phyloP scores from a whole-genome alignment of 2,888 invertebrate genomes.

The Apamea crenata region DNA sequence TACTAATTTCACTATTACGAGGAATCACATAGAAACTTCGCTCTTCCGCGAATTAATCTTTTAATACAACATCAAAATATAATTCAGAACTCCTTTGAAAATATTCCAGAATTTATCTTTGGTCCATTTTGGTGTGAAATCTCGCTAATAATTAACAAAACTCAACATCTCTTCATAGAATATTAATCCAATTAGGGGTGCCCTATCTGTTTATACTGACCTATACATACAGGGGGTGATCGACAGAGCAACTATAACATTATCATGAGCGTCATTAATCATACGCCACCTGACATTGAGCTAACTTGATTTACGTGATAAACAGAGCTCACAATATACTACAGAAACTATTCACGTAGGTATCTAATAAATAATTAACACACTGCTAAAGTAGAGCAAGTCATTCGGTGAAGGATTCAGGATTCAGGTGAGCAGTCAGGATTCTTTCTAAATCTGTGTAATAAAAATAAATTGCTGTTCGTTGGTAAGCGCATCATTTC shows the following conservation, averaged over 20 bases:
- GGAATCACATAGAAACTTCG: neutral
- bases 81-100: constrained; percentile 2
- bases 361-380: constrained; percentile 22
- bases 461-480: neutral
- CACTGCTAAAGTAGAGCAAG: neutral
- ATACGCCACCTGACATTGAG: constrained; percentile 62
- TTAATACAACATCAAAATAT: constrained; percentile 4
- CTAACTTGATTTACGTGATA: constrained; percentile 64
- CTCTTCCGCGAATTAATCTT: neutral
- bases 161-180: constrained; percentile 37
- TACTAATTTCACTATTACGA: no score
- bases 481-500: neutral
- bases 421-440: neutral
- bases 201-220: constrained; percentile 4
- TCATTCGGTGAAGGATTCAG: neutral
- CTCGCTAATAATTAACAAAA: neutral
- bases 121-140: neutral
- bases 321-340: constrained; percentile 11
- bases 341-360: constrained; percentile 8
- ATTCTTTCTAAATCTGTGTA: neutral
- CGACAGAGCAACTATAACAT: constrained; percentile 46
- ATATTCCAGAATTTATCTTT: neutral
- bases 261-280: constrained; percentile 60
- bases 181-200: constrained; percentile 7
- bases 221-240: constrained; percentile 26